Evolutionary conservation across 2,113 vertebrate species (phyloP).

Genomic region (Ageneiosus marmoratus): DNA sequence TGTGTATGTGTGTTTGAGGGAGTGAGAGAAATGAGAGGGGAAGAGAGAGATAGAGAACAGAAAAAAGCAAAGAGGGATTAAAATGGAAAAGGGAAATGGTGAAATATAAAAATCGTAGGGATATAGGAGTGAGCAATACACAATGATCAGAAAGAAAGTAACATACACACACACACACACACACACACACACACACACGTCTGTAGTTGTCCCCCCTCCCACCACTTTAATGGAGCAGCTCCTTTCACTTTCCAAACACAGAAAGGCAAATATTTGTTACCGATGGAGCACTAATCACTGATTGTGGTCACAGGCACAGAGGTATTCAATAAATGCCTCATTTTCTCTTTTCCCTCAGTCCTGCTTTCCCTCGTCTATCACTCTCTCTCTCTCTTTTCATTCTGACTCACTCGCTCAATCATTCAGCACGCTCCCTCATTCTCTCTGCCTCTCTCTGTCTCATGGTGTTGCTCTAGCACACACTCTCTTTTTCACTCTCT

Average conservation of each 20-base stretch:
- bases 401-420: slow-evolving; percentile 32
- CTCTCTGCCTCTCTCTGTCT: slow-evolving; percentile 26
- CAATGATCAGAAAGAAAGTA: neutral
- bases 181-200: slow-evolving; percentile 32
- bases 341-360: slow-evolving; percentile 47
- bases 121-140: neutral
- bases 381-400: slow-evolving; percentile 31
- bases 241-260: slow-evolving; percentile 51
- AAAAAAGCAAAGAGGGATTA: neutral
- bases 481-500: slow-evolving; percentile 8
- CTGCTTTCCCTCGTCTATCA: slow-evolving; percentile 31
- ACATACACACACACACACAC: slow-evolving; percentile 12
- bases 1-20: slow-evolving; percentile 8
- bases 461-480: slow-evolving; percentile 7
- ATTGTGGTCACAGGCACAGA: slow-evolving; percentile 53
- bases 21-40: neutral
- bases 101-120: slow-evolving; percentile 4
- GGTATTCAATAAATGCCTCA: slow-evolving; percentile 55
- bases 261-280: slow-evolving; percentile 63
- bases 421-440: slow-evolving; percentile 17
- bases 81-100: neutral
- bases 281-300: slow-evolving; percentile 51
- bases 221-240: slow-evolving; percentile 38
- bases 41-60: neutral
- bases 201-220: slow-evolving; percentile 18